Evolutionary conservation across 1,140 invertebrate genomes (phyloP).

Genomic region (Fopius arisanus): DNA sequence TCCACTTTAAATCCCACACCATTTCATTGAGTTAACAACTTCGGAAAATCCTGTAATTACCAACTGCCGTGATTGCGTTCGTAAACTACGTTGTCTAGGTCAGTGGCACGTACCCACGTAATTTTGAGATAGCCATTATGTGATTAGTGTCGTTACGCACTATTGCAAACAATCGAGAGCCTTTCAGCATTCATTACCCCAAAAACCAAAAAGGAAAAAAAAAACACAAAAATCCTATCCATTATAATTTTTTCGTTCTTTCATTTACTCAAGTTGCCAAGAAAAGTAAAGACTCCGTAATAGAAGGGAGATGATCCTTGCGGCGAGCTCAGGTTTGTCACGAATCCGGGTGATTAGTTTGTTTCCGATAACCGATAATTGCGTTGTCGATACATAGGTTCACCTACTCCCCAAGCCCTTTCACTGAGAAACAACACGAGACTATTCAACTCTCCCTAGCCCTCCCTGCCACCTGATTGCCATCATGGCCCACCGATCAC

Average conservation of each 20-base stretch:
- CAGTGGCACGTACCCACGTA: constrained; percentile 38
- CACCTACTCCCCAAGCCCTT: background rate
- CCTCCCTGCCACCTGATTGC: background rate
- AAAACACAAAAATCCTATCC: background rate
- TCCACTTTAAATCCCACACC: background rate
- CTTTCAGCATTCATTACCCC: background rate
- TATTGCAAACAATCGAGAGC: background rate
- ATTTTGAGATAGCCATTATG: background rate
- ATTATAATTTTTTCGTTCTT: background rate
- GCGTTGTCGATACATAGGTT: background rate
- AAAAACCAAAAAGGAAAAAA: background rate
- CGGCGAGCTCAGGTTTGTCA: constrained; percentile 18
- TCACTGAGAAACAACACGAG: constrained; percentile 7
- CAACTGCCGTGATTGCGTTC: background rate
- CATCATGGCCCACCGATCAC: background rate
- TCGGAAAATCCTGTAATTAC: background rate
- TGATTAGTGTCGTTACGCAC: background rate
- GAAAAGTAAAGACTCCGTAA: constrained; percentile 3
- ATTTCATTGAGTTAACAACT: background rate
- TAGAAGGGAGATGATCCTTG: constrained; percentile 32
- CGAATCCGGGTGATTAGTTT: constrained; percentile 20
- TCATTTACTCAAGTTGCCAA: background rate
- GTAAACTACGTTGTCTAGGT: constrained; percentile 27
- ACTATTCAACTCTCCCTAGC: background rate
- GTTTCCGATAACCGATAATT: constrained; percentile 13